Percentiles rank a stretch among this genome's conserved stretches.
These are phyloP conservation scores for Thera obeliscata DNA, from an alignment of 2,888 invertebrate genomes.

Conservation along the genomic window DNA sequence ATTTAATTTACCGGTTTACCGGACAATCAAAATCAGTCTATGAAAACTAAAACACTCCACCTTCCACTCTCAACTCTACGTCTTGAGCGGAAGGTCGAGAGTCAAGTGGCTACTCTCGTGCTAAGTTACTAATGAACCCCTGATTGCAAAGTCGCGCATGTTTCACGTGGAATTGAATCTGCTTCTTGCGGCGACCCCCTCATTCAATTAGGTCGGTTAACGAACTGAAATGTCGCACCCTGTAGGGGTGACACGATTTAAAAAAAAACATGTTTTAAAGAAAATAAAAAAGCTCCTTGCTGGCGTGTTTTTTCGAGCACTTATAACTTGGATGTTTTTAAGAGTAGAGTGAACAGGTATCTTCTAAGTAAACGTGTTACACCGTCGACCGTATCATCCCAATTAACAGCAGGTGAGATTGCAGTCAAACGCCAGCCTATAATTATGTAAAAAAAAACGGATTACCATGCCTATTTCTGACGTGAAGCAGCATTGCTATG, in stretches of 20 bases:
- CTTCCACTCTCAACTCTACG: not conserved
- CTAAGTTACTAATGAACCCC: constrained; percentile 28
- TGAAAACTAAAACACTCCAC: not conserved
- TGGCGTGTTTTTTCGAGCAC: too few species aligned
- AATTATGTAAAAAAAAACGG: too few species aligned
- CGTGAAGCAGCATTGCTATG: not conserved
- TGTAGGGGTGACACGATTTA: constrained; percentile 19
- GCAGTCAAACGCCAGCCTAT: too few species aligned
- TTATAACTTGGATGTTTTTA: too few species aligned
- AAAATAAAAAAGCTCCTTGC: too few species aligned
- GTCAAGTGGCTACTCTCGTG: constrained; percentile 1
- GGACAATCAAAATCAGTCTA: not conserved
- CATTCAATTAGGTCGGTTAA: constrained; percentile 57
- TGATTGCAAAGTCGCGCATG: constrained; percentile 40
- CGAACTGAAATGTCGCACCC: constrained; percentile 53
- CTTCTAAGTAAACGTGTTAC: too few species aligned
- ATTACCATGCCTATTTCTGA: too few species aligned
- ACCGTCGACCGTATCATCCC: too few species aligned
- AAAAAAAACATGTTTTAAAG: too few species aligned
- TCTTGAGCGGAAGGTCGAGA: constrained; percentile 2
- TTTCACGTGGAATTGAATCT: constrained; percentile 37
- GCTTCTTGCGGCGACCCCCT: constrained; percentile 44
- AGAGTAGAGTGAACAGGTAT: too few species aligned
- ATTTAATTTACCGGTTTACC: constrained; percentile 14
- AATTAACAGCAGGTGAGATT: too few species aligned